Evolutionary conservation across 2,113 vertebrate species (phyloP), one percentile per base, ranked within the genome.

Genomic region (Anoura caudifer): DNA sequence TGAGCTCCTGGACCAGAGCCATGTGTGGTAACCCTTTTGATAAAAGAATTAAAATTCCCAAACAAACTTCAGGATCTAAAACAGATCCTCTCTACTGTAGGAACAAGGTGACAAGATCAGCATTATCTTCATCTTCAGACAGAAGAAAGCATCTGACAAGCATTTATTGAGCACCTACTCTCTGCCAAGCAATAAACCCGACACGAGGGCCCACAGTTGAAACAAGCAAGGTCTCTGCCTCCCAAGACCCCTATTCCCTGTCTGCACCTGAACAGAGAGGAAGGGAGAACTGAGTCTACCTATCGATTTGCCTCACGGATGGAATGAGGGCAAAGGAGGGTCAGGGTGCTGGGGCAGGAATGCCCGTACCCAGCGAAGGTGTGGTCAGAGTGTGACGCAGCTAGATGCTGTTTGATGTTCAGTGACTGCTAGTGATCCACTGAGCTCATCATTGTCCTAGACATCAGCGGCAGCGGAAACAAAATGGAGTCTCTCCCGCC

Each of bases 261-360:
- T 7, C 24, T n/a, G 20, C 20, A 9, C 2, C 43, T 43, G 52
- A 16, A 1, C 2, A 17, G 10, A 67, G 10, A 14, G 20, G 17
- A 50, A 50, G 43, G n/a, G 59, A 59, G 52, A n/a, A 17, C 4
- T 0, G 0, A 20, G 2, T 20, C 59, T 12, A 61, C 59, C 20
- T 5, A 9, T 0, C 0, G 1, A 31, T 19, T 13, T 0, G 13
- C 56, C 33, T 24, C 24, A 11, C 33, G 19, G 45, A 7, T 1
- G 12, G 9, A 65, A 9, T 11, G 7, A 70, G 47, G n/a, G 0
- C 15, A 14, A 6, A 38, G 17, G 20, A 45, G 15, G 1, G 1
- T 0, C 14, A 7, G 16, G 5, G 5, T 8, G 47, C 14, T 28
- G 9, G 14, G 22, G n/a, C 7, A 13, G 20, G 43, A 36, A 24